Evolutionary conservation across 2,888 invertebrate species (phyloP), one percentile per base, ranked within the genome.

Genomic region (Hydrotaea diabolus): DNA sequence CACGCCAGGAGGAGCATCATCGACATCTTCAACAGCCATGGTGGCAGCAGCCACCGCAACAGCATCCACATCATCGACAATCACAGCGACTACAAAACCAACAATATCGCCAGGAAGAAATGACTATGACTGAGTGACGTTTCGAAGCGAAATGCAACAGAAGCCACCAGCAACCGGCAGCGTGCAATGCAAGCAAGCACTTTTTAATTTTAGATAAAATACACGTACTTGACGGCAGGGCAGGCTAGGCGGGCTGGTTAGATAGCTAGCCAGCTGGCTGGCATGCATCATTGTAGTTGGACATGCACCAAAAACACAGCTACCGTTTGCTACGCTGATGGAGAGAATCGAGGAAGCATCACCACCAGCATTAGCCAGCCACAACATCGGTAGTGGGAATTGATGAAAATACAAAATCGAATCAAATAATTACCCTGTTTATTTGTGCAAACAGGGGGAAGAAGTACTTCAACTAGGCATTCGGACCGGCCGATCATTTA

Each of bases 1-100:
- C 84, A 86, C 87, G 85, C 84, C 86, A 86, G 86, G 82, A 87
- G 85, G 81, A 85, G 83, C 83, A 83, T 81, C 85, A 81, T 83
- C 85, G 71, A 80, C 66, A 66, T 19, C 66, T 62, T 23, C 59
- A 39, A 43, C 39, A 66, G 36, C 66, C 66, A 66, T 43, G 17
- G 66, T 43, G 66, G 66, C 66, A 21, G 39, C 9, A 3, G 66
- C 17, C 15, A 3, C n/a, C 1, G 8, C 59, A 36, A n/a, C n/a
- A 1, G 15, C 49, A 39, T 15, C 49, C 49, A 49, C 49, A n/a
- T 49, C 49, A 55, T 55, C 55, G 21, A 55, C 55, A 55, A 21
- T 21, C 19, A 21, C 23, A 55, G 55, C 23, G 8, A 55, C 21
- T 8, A 55, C 21, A 55, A 55, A 9, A 55, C 9, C 17, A 55